Base-by-base conservation (phyloP, 2,797 vertebrate genomes). In the Tenualosa thibaudeaui region DNA sequence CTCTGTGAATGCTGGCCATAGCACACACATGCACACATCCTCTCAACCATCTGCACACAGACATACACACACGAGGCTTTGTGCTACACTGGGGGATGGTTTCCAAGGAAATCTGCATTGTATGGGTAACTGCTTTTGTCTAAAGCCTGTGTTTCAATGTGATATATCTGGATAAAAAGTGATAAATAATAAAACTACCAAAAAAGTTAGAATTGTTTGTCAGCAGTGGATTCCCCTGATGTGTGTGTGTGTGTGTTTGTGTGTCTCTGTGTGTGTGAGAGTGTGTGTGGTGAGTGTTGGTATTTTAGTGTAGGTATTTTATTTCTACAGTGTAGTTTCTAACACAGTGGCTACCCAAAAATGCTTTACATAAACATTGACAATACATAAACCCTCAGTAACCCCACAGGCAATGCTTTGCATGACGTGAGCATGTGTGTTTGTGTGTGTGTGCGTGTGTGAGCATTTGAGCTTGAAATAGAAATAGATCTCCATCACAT, bases 141-240 rank as follows among this genome's bases (percentile, higher is more conserved):
- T 96, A 97, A 96, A 96, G 94, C 96, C 96, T 97, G 95, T 97
- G 97, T 97, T 78, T 98, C 95, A 96, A 96, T 97, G 96, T 97
- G 97, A 97, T 95, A 94, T 96, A 96, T 97, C 96, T 97, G 96
- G 92, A 95, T 95, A 95, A 96, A 92, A 95, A 95, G 96, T 92
- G 94, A 92, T 92, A 95, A 94, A 94, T 91, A 84, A 84, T 95
- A 94, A 93, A 96, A 96, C n/a, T 10, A 96, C 96, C 93, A 95
- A 96, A 93, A 96, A 96, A 96, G 96, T 92, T 92, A 94, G 96
- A 97, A 96, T 95, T 95, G 90, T 92, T 94, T 97, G 96, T 96
- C 97, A 97, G 96, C 96, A 94, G 93, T 89, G 87, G 90, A 88
- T 91, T 93, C 93, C 94, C 92, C 91, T 93, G 93, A 93, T 91